Evolutionary conservation across 2,888 invertebrate genomes (phyloP).

Genomic region (Alviniconcha strummeri): DNA sequence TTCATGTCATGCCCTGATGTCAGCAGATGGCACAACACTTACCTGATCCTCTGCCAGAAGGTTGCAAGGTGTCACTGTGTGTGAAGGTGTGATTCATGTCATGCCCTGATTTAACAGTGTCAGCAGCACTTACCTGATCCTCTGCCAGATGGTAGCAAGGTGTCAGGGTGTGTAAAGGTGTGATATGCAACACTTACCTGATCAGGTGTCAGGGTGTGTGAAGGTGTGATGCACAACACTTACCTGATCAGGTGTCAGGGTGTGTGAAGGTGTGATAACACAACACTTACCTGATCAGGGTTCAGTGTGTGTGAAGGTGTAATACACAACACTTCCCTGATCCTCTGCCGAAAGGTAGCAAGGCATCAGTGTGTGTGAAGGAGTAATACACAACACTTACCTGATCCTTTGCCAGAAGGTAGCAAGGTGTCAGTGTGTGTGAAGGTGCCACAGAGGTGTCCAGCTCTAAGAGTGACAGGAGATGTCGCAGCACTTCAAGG

Average conservation of each 20-base stretch:
- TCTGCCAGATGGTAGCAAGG: too few species aligned
- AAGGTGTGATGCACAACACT: too few species aligned
- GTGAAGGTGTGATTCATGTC: too few species aligned
- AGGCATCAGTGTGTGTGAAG: too few species aligned
- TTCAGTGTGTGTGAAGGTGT: slow-evolving; percentile 54
- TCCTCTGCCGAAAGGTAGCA: slow-evolving; percentile 29
- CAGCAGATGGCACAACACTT: too few species aligned
- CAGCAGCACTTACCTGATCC: neutral
- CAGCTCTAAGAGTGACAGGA: slow-evolving; percentile 60
- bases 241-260: slow-evolving; percentile 52
- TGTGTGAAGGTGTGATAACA: slow-evolving; percentile 60
- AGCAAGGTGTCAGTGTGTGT: slow-evolving; percentile 62
- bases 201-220: neutral
- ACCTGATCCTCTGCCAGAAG: slow-evolving; percentile 50
- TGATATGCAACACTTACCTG: neutral
- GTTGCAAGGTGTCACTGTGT: too few species aligned
- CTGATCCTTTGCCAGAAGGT: slow-evolving; percentile 49
- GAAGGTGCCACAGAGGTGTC: slow-evolving; percentile 51
- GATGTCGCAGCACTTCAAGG: slow-evolving; percentile 57
- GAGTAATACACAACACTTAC: neutral
- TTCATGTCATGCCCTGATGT: too few species aligned
- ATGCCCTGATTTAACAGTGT: too few species aligned
- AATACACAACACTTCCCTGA: neutral
- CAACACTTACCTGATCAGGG: slow-evolving; percentile 41
- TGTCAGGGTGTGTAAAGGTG: neutral